phyloP scores from a whole-genome alignment of 2,888 invertebrate species.

The Drosophila suboccidentalis region DNA sequence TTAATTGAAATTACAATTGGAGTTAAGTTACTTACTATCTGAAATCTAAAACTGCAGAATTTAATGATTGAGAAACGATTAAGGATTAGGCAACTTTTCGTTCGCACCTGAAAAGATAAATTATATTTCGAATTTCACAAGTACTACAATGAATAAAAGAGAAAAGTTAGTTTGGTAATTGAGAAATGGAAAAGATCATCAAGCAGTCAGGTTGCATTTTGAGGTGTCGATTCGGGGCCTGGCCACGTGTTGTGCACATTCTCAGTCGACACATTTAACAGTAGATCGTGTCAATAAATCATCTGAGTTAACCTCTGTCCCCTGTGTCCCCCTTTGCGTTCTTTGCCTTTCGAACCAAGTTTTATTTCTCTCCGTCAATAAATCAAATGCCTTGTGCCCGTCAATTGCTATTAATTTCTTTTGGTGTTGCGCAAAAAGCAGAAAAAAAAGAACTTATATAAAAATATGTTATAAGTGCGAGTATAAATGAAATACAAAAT shows the following conservation, averaged over 20 bases:
- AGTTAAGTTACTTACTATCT: neutral
- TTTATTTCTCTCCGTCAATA: slow-evolving; percentile 44
- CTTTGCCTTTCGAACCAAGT: slow-evolving; percentile 10
- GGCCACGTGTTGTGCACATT: slow-evolving; percentile 45
- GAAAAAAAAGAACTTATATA: slow-evolving; percentile 27
- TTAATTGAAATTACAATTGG: slow-evolving; percentile 1
- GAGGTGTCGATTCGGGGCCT: slow-evolving; percentile 9
- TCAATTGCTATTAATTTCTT: slow-evolving; percentile 73
- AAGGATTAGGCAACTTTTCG: neutral
- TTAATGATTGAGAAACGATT: neutral
- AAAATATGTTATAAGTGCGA: slow-evolving; percentile 28
- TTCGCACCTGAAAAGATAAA: neutral
- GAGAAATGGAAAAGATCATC: neutral
- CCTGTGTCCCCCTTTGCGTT: slow-evolving; percentile 17
- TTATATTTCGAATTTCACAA: neutral
- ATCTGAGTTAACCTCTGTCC: slow-evolving; percentile 26
- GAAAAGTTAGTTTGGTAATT: neutral
- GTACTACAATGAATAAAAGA: neutral
- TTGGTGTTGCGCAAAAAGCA: slow-evolving; percentile 49
- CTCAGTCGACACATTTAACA: slow-evolving; percentile 58
- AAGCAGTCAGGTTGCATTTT: slow-evolving; percentile 1
- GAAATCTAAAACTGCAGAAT: neutral
- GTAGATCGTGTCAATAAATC: slow-evolving; percentile 66
- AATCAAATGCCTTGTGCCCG: slow-evolving; percentile 62
- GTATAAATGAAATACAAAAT: slow-evolving; percentile 50